phyloP scores from a whole-genome alignment of 2,888 invertebrate species.

The Abscondita cerata region DNA sequence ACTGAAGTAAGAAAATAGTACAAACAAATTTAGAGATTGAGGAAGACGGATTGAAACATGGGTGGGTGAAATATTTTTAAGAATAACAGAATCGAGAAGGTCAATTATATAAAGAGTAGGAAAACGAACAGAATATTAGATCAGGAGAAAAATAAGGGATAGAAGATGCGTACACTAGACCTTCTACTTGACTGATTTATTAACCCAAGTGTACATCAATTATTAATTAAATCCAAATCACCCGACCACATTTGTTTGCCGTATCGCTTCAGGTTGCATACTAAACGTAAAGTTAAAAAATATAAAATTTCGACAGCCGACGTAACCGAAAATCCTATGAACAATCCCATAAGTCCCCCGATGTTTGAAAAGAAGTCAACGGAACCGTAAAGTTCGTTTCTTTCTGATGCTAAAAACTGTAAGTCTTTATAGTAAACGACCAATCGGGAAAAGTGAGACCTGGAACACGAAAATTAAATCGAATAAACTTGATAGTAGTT shows the following conservation, averaged over 20 bases:
- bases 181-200: too few relatives aligned
- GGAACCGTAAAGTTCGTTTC: conserved; percentile 64
- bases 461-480: conserved; percentile 10
- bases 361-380: conserved; percentile 66
- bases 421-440: conserved; percentile 73
- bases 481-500: too few relatives aligned
- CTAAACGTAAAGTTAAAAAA: conserved; percentile 63
- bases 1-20: too few relatives aligned
- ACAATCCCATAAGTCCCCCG: conserved; percentile 66
- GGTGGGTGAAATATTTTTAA: too few relatives aligned
- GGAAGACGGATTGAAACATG: too few relatives aligned
- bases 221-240: conserved; percentile 1
- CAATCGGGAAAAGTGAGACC: conserved; percentile 14
- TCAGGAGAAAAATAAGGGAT: too few relatives aligned
- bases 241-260: conserved; percentile 55
- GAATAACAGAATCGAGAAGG: too few relatives aligned
- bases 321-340: conserved; percentile 69
- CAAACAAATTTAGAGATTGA: too few relatives aligned
- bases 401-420: conserved; percentile 63
- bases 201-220: too few relatives aligned
- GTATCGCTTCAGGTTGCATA: conserved; percentile 61
- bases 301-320: conserved; percentile 69
- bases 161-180: too few relatives aligned
- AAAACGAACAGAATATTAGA: too few relatives aligned
- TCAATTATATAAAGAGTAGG: too few relatives aligned